phyloP scores from a whole-genome alignment of 2,797 vertebrate genomes.

The Amniataba percoides region DNA sequence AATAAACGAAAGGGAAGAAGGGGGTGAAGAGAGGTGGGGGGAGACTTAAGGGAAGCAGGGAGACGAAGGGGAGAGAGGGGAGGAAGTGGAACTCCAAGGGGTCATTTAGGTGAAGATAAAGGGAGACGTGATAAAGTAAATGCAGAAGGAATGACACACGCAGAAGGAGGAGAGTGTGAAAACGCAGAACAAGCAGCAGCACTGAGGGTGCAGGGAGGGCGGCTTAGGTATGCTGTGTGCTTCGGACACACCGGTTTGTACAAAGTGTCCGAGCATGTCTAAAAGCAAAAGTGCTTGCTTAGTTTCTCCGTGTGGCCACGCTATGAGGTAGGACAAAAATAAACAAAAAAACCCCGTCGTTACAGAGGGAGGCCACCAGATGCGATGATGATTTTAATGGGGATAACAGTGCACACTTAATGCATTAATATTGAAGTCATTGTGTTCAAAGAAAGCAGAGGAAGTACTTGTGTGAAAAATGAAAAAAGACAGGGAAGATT shows the following conservation, averaged over 20 bases:
- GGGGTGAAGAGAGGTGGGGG: constrained; percentile 23
- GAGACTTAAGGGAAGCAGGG: constrained; percentile 43
- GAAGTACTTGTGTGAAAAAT: constrained; percentile 9
- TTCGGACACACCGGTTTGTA: constrained; percentile 4
- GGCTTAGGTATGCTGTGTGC: neutral
- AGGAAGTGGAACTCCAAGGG: constrained; percentile 37
- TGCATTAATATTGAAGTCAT: constrained; percentile 9
- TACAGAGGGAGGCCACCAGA: constrained; percentile 11
- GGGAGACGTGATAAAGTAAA: constrained; percentile 30
- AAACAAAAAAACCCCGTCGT: neutral
- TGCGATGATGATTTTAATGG: constrained; percentile 14
- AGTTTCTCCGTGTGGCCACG: constrained; percentile 7
- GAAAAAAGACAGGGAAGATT: constrained; percentile 3
- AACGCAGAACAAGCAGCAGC: constrained; percentile 1
- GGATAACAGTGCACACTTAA: neutral
- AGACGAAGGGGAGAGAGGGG: constrained; percentile 13
- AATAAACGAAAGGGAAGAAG: constrained; percentile 2
- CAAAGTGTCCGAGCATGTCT: constrained; percentile 7
- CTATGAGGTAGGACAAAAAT: neutral
- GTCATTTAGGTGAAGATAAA: constrained; percentile 40
- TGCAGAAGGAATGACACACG: constrained; percentile 14
- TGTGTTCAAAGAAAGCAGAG: constrained; percentile 17
- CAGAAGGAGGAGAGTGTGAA: constrained; percentile 11
- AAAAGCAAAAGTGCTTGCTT: constrained; percentile 10
- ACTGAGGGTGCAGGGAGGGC: neutral